phyloP scores from a whole-genome alignment of 1,140 invertebrate genomes.

The Conus betulinus region DNA sequence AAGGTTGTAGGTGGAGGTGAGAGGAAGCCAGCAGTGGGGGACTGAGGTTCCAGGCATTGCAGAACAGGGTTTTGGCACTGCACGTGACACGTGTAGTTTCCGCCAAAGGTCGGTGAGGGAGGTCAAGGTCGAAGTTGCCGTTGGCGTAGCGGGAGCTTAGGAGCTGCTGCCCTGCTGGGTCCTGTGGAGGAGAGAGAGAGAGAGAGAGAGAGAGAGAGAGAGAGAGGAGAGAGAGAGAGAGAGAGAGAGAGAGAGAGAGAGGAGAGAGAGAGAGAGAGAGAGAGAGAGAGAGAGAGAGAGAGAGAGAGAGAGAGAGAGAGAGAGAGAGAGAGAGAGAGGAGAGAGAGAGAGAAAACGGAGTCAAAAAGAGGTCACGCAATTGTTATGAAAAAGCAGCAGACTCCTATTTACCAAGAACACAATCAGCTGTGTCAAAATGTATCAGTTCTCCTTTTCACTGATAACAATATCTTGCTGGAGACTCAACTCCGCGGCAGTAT shows the following conservation, averaged over 20 bases:
- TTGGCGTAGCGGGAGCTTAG: not conserved
- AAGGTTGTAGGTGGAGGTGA: not conserved
- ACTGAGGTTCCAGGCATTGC: not conserved
- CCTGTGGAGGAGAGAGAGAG: not conserved
- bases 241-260: not conserved
- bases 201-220: not conserved
- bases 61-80: not conserved
- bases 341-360: not conserved
- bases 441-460: too few relatives aligned
- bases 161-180: not conserved
- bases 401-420: too few relatives aligned
- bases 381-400: too few relatives aligned
- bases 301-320: not conserved
- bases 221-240: not conserved
- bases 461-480: too few relatives aligned
- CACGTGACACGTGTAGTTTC: conserved; percentile 6
- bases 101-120: conserved; percentile 1
- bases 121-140: conserved; percentile 9
- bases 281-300: not conserved
- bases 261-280: not conserved
- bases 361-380: not conserved
- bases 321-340: not conserved
- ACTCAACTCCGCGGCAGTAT: too few relatives aligned
- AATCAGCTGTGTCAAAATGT: too few relatives aligned
- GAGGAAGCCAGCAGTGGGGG: not conserved